Evolutionary conservation across 2,797 vertebrate genomes (phyloP), one percentile per base, ranked within the genome.

Genomic region (Microtus californicus): DNA sequence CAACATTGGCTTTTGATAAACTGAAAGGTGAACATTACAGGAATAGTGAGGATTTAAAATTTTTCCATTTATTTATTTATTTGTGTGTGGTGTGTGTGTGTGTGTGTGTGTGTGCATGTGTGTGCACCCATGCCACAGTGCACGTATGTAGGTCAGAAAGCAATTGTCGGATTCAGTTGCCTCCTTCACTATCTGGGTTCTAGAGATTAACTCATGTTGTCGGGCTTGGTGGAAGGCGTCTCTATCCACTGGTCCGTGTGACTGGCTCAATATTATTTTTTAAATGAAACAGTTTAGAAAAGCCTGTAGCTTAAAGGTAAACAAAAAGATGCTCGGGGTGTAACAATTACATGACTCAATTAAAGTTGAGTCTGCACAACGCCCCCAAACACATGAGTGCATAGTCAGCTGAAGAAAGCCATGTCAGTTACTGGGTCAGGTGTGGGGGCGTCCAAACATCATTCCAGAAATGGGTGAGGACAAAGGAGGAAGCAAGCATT

Each of bases 381-480:
- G 12, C 1, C 34, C 0, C 25, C 10, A 43, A 23, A 83, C 2
- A 12, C 74, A 37, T 1, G 43, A 45, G 45, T 79, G 59, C 51
- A 5, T 48, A n/a, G 4, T 51, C 19, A 27, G 76, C 78, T n/a
- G 0, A 29, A 73, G 73, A 45, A 34, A 80, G 3, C 34, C 71
- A 0, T 2, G 2, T 23, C 8, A 23, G 29, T 67, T 78, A 27
- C 87, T 43, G 0, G 4, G 48, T 86, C 67, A 63, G 59, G 51
- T 0, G 2, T 23, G 21, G 56, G 54, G 19, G 19, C 37, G 25
- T 69, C 3, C 11, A 17, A 37, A 17, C n/a, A 6, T 40, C 9
- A 0, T 13, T 74, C 63, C 0, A 17, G 79, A 63, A 31, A 48
- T 1, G 5, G 17, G 65, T 0, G 1, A 34, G 5, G 1, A 1